phyloP scores from a whole-genome alignment of 1,140 invertebrate species.

The Drosophila quadrilineata region DNA sequence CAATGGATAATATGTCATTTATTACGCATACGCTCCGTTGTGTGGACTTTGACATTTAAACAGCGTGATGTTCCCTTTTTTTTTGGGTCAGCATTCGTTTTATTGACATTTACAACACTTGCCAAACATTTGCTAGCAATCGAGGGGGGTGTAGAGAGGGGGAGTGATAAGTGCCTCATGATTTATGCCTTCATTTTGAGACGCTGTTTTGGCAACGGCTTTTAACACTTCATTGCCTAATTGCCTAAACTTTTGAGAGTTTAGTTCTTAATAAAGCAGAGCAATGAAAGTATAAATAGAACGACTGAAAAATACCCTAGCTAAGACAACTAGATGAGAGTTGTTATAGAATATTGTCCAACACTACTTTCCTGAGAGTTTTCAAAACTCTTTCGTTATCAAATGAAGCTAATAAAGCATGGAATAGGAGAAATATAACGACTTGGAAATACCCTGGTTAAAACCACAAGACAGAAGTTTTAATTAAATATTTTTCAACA shows the following conservation, averaged over 20 bases:
- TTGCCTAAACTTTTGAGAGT: slow-evolving; percentile 49
- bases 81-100: slow-evolving; percentile 41
- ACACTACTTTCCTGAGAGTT: no score
- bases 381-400: no score
- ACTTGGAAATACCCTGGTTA: no score
- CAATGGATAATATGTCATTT: slow-evolving; percentile 59
- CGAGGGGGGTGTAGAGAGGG: no score
- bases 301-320: no score
- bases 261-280: slow-evolving; percentile 23
- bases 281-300: no score
- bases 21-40: slow-evolving; percentile 58
- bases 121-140: slow-evolving; percentile 19
- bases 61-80: slow-evolving; percentile 54
- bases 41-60: slow-evolving; percentile 60
- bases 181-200: slow-evolving; percentile 18
- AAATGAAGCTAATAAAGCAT: no score
- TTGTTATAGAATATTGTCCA: no score
- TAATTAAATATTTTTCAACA: no score
- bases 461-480: no score
- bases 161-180: slow-evolving; percentile 15
- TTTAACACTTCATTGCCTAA: slow-evolving; percentile 41
- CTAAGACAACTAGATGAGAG: no score
- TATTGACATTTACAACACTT: slow-evolving; percentile 69
- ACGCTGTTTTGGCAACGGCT: slow-evolving; percentile 2
- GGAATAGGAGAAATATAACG: no score